phyloP scores from a whole-genome alignment of 2,113 vertebrate genomes.

The Rhinogobius similis region DNA sequence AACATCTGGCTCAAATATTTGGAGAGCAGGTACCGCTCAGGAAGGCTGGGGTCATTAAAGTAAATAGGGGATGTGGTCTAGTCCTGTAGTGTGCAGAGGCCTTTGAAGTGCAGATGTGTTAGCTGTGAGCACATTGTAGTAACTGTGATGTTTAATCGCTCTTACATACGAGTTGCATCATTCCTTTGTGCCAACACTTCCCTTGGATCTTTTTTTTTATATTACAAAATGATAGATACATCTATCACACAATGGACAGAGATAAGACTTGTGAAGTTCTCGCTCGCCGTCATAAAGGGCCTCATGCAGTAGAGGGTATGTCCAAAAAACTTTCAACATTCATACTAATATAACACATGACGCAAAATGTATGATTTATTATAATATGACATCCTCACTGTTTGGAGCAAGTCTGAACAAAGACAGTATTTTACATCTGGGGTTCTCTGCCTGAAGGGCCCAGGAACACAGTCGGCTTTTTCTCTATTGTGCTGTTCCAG shows the following conservation, averaged over 20 bases:
- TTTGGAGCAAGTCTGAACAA: background rate
- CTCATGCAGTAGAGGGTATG: background rate
- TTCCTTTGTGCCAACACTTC: slow-evolving; percentile 45
- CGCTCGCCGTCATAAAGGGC: slow-evolving; percentile 54
- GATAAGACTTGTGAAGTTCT: slow-evolving; percentile 48
- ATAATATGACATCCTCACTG: background rate
- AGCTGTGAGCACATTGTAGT: slow-evolving; percentile 23
- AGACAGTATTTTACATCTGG: background rate
- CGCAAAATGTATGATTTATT: background rate
- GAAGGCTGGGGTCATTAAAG: slow-evolving; percentile 7
- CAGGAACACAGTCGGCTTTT: background rate
- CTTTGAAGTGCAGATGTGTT: slow-evolving; percentile 57
- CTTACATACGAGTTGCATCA: slow-evolving; percentile 73
- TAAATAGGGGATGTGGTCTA: slow-evolving; percentile 23
- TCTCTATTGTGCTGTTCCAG: slow-evolving; percentile 9
- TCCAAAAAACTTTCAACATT: background rate
- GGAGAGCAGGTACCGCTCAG: background rate
- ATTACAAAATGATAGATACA: slow-evolving; percentile 37
- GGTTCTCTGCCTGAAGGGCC: background rate
- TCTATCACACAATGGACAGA: slow-evolving; percentile 33
- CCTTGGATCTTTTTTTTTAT: slow-evolving; percentile 42
- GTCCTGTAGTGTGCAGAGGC: slow-evolving; percentile 19
- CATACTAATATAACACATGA: background rate
- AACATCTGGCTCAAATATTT: slow-evolving; percentile 3
- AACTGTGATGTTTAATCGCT: slow-evolving; percentile 47